Conservation (phyloP, 2,888 invertebrate genomes). For the Cephus runcator region DNA sequence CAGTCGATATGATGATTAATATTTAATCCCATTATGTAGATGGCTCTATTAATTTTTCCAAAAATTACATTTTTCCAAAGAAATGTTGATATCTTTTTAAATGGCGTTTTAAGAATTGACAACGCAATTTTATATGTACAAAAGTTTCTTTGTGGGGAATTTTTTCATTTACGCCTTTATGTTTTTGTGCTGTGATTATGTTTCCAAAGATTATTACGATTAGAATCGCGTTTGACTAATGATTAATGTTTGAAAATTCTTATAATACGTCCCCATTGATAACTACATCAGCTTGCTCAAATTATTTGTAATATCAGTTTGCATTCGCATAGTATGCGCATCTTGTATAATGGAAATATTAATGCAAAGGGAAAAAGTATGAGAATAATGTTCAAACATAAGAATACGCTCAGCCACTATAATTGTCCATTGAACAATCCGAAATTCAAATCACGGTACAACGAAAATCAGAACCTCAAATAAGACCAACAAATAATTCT, state of each 20-base stretch:
- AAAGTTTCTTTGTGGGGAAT: no score
- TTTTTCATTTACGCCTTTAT: background rate
- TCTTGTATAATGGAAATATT: background rate
- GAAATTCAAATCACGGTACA: constrained; percentile 9
- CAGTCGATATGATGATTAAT: background rate
- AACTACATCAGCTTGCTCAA: constrained; percentile 14
- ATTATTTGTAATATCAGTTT: constrained; percentile 9
- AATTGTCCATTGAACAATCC: constrained; percentile 8
- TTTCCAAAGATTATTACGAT: background rate
- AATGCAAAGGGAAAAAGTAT: background rate
- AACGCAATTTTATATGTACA: background rate
- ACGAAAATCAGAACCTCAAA: constrained; percentile 8
- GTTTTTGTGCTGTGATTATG: background rate
- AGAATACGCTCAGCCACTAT: background rate
- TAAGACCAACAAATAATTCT: constrained; percentile 1
- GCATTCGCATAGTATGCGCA: background rate
- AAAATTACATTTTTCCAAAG: background rate
- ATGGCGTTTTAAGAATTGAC: background rate
- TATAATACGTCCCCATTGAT: background rate
- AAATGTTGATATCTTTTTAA: background rate
- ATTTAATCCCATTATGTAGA: background rate
- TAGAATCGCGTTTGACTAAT: background rate
- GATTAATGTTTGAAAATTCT: background rate
- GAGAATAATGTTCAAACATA: background rate
- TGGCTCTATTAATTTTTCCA: background rate